A percentile compares a stretch with the other conserved stretches of the same genome.
Evolutionary conservation across 1,140 invertebrate genomes (phyloP).

Genomic region (Acyrthosiphon pisum): DNA sequence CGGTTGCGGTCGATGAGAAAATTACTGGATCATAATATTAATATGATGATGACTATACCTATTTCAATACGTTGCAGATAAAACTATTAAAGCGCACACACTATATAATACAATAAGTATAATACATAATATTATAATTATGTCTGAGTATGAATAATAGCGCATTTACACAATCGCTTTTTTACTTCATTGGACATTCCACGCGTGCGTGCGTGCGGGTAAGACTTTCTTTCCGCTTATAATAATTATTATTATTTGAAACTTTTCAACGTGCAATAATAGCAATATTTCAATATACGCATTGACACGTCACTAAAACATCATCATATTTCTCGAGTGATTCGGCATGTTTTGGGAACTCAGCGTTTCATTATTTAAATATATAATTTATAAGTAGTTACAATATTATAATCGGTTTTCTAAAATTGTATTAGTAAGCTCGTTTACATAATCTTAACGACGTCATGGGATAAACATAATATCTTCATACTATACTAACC

Average conservation of each 20-base stretch:
- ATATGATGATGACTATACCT: neutral
- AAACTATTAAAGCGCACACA: neutral
- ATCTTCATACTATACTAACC: neutral
- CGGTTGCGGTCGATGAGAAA: neutral
- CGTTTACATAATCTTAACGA: neutral
- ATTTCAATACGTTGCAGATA: neutral
- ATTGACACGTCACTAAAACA: neutral
- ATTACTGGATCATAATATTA: neutral
- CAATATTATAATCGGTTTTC: neutral
- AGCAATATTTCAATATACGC: too few species aligned
- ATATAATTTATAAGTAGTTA: neutral
- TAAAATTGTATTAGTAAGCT: neutral
- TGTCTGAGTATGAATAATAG: neutral
- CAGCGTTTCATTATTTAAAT: neutral
- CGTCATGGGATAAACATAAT: neutral
- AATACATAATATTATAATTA: neutral
- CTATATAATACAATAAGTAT: neutral
- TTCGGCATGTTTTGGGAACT: neutral
- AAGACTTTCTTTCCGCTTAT: neutral
- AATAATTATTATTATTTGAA: neutral
- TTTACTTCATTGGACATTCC: conserved; percentile 12
- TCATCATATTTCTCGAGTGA: neutral
- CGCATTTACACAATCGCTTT: neutral
- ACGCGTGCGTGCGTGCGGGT: neutral
- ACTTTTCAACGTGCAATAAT: neutral